Percentiles rank a stretch among this genome's conserved stretches.
phyloP scores from a whole-genome alignment of 2,888 invertebrate genomes.

The Tipula lateralis region DNA sequence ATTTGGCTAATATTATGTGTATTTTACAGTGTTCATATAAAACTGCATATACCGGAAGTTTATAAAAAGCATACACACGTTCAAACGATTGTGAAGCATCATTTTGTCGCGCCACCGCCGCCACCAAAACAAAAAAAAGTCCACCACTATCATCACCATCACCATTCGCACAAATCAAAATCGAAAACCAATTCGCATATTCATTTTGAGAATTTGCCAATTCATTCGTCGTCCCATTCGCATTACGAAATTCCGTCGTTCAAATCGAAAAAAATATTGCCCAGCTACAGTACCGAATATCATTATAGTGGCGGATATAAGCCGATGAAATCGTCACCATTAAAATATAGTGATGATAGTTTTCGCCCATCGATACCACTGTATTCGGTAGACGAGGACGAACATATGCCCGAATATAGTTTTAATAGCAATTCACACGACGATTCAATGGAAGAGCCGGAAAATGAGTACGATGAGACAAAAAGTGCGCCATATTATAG shows the following conservation, averaged over 20 bases:
- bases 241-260: neutral
- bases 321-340: neutral
- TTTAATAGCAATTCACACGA: neutral
- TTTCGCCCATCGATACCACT: neutral
- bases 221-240: neutral
- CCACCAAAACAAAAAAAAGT: neutral
- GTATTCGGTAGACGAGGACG: neutral
- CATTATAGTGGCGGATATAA: neutral
- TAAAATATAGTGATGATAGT: neutral
- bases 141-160: neutral
- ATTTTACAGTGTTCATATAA: conserved; percentile 26
- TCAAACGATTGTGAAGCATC: conserved; percentile 30
- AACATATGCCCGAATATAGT: neutral
- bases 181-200: neutral
- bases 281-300: neutral
- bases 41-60: conserved; percentile 29
- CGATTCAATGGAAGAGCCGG: neutral
- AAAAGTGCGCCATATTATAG: neutral
- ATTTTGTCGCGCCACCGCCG: conserved; percentile 27
- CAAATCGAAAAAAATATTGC: neutral
- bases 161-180: conserved; percentile 9
- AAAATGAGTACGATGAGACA: conserved; percentile 4
- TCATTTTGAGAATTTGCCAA: neutral
- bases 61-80: conserved; percentile 30
- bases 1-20: too few species aligned